Evolutionary conservation across 2,797 vertebrate genomes (phyloP), one percentile per base, ranked within the genome.

Genomic region (Sebastes oblongus): DNA sequence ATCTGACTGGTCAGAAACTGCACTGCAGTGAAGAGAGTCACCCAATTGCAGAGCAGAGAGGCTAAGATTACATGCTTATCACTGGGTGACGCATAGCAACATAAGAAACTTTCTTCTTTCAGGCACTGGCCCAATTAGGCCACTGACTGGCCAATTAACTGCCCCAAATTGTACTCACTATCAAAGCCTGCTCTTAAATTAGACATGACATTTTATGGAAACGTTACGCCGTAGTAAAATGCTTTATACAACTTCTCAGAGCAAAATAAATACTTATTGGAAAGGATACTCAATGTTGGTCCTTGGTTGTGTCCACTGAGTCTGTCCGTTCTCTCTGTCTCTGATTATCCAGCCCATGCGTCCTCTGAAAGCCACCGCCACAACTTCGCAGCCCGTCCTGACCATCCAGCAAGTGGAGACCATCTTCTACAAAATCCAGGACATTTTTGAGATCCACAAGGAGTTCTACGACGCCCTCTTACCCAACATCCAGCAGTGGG

Each of bases 341-440:
- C 9, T 70, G 18, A 27, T n/a, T 20, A 1, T 70, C 24, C 93
- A 99, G 98, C 98, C 98, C 64, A 98, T 99, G 97, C 98, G 97
- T 75, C 98, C 98, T 0, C 94, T 99, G 75, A 99, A 98, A 93
- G 98, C 98, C 78, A 97, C 98, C 0, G 97, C 97, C 82, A 98
- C 98, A 12, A 97, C 97, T 5, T 99, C 98, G 0, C 98, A 99
- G 93, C 98, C 98, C 0, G 98, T 99, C 74, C 95, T 99, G 69
- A 98, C 97, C 85, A 95, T 97, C 88, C 97, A 99, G 93, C 98
- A 99, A 91, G 96, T 99, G 0, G 97, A 99, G 82, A 99, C 97
- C 3, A 99, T 99, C 93, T 99, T 99, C 94, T 99, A 98, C 93
- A 99, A 98, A 94, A 97, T 99, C 91, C 98, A 99, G 91, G 98